phyloP scores from a whole-genome alignment of 2,888 invertebrate species.

The Oegoconia quadripuncta region DNA sequence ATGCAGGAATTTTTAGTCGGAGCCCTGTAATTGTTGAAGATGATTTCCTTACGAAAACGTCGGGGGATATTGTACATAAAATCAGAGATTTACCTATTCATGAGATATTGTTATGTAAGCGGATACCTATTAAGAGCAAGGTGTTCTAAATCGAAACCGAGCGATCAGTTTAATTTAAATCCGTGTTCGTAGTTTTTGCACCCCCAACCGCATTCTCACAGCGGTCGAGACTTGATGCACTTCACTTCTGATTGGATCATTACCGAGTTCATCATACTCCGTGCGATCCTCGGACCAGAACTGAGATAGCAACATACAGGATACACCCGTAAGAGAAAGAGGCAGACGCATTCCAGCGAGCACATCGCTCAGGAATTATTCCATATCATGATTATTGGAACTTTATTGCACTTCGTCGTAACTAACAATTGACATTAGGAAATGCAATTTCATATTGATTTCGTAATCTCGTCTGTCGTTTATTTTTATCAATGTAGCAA shows the following conservation, averaged over 20 bases:
- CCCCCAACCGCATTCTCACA: conserved; percentile 79
- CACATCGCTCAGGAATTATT: conserved; percentile 75
- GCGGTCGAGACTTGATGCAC: conserved; percentile 73
- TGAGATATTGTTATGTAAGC: background rate
- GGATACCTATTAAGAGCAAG: conserved; percentile 24
- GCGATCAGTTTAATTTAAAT: conserved; percentile 74
- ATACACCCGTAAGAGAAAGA: conserved; percentile 31
- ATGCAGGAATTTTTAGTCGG: no score
- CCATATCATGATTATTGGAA: conserved; percentile 79
- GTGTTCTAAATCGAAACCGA: conserved; percentile 62
- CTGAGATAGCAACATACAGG: conserved; percentile 43
- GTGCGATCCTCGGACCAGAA: conserved; percentile 69
- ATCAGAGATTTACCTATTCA: background rate
- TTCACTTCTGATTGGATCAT: conserved; percentile 80
- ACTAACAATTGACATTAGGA: conserved; percentile 80
- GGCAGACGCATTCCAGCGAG: conserved; percentile 41
- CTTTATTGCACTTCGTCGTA: conserved; percentile 79
- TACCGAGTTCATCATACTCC: conserved; percentile 79
- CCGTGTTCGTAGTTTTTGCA: conserved; percentile 74
- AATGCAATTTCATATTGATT: conserved; percentile 80
- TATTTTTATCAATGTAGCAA: conserved; percentile 77
- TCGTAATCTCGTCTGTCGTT: conserved; percentile 69
- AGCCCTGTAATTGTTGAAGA: no score
- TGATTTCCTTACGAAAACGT: no score
- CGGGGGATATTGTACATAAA: no score